Evolutionary conservation across 2,113 vertebrate genomes (phyloP).

Genomic region (Antechinus stuartii): DNA sequence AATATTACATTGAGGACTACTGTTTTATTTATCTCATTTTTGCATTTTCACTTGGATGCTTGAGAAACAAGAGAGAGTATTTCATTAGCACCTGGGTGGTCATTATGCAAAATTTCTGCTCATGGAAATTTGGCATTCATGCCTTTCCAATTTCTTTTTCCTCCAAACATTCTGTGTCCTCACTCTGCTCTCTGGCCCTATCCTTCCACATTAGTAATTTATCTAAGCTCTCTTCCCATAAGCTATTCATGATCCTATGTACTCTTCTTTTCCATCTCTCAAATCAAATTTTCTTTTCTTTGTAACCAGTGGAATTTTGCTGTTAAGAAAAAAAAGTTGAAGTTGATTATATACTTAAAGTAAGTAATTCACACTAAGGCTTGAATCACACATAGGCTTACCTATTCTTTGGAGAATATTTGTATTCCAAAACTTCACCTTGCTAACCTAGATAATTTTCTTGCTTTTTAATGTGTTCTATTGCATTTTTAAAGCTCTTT

Average conservation of each 20-base stretch:
- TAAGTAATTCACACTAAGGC: neutral
- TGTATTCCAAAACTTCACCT: neutral
- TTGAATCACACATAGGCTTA: neutral
- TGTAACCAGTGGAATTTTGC: neutral
- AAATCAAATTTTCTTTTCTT: neutral
- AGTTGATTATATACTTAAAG: neutral
- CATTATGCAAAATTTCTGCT: neutral
- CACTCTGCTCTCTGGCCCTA: neutral
- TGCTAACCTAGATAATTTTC: neutral
- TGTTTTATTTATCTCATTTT: slow-evolving; percentile 26
- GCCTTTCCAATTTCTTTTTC: neutral
- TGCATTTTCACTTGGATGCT: neutral
- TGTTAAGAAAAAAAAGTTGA: neutral
- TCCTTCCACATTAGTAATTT: neutral
- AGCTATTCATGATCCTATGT: neutral
- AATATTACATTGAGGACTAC: neutral
- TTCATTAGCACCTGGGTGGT: neutral
- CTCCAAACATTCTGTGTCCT: neutral
- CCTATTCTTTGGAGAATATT: neutral
- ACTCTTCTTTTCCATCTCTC: neutral
- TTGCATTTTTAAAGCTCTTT: neutral
- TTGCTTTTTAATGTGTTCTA: neutral
- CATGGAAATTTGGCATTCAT: neutral
- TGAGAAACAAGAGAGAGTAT: neutral
- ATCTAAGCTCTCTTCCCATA: neutral